phyloP scores from a whole-genome alignment of 1,140 invertebrate species.

The Diachasma alloeum region DNA sequence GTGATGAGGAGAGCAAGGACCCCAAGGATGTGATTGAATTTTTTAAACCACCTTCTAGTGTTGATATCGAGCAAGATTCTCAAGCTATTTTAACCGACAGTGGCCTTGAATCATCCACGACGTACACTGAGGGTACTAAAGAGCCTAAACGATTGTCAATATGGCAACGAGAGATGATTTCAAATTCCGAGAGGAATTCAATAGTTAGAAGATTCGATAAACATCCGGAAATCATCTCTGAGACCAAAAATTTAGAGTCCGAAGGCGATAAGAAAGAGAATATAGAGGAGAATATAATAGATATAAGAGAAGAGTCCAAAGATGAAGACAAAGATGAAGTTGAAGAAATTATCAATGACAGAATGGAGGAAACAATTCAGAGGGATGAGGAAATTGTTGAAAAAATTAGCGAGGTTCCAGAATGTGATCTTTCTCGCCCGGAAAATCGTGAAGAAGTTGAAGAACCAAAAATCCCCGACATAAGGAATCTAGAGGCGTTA shows the following conservation, averaged over 20 bases:
- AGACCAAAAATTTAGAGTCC: not conserved
- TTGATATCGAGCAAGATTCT: conserved; percentile 27
- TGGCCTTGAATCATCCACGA: conserved; percentile 35
- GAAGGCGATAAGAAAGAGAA: not conserved
- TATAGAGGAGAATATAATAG: not conserved
- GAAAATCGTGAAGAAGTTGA: not conserved
- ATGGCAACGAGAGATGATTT: conserved; percentile 20
- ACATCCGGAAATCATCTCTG: not conserved
- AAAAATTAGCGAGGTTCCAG: not conserved
- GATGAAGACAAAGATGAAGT: not conserved
- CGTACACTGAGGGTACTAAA: conserved; percentile 26
- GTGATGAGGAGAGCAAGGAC: conserved; percentile 15
- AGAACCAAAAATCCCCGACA: not conserved
- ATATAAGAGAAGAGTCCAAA: not conserved
- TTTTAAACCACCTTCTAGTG: conserved; percentile 21
- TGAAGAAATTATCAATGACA: not conserved
- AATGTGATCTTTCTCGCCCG: not conserved
- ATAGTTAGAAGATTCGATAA: not conserved
- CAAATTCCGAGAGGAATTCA: not conserved
- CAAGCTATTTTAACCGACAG: conserved; percentile 32
- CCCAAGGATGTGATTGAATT: not conserved
- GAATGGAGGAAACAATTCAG: not conserved
- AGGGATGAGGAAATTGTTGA: not conserved
- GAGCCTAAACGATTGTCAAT: conserved; percentile 19
- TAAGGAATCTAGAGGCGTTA: not conserved